phyloP scores from a whole-genome alignment of 2,113 vertebrate species.

The Vireo altiloquus region DNA sequence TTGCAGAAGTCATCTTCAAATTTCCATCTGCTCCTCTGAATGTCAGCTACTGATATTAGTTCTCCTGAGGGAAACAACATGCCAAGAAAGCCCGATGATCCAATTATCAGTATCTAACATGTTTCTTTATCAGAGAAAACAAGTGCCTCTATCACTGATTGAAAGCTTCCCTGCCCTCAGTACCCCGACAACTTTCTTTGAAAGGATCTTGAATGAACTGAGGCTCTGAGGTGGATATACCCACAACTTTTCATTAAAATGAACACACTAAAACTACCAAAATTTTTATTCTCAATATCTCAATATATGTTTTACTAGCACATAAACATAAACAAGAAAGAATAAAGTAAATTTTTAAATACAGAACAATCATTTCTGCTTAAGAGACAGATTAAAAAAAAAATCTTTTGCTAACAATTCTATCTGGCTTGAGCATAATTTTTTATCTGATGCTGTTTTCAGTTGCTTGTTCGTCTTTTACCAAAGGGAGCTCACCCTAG shows the following conservation, averaged over 20 bases:
- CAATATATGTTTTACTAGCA: background rate
- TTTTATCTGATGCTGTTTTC: background rate
- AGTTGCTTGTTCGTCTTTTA: background rate
- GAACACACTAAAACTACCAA: background rate
- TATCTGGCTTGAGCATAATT: background rate
- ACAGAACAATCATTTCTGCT: background rate
- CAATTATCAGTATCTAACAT: background rate
- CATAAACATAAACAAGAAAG: background rate
- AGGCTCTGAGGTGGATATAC: background rate
- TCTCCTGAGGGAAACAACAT: background rate
- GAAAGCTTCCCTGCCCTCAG: background rate
- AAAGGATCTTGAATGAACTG: background rate
- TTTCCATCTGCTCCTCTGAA: background rate
- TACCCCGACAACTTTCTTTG: background rate
- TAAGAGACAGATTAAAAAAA: background rate
- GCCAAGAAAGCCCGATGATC: background rate
- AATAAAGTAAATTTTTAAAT: background rate
- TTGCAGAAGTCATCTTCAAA: background rate
- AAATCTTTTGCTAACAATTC: background rate
- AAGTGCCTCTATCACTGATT: background rate
- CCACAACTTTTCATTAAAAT: background rate
- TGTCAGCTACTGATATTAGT: background rate
- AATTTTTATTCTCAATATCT: accelerated
- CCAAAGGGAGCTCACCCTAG: background rate
- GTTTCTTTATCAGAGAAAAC: background rate